phyloP scores from a whole-genome alignment of 2,113 vertebrate genomes.

The Paradoxurus hermaphroditus region DNA sequence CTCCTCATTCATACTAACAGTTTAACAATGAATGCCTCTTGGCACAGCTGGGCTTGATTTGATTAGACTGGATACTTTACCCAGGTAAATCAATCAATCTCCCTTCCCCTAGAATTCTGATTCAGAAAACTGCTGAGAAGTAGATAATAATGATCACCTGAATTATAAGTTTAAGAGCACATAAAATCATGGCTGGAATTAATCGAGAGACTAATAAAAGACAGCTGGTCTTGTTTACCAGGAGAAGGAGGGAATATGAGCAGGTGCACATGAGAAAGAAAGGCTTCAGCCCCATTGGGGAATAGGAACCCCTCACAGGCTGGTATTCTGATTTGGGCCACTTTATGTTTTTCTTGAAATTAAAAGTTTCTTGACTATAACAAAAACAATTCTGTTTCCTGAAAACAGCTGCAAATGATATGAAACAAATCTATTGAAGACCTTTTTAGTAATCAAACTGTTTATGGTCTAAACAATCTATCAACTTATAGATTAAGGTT shows the following conservation, averaged over 20 bases:
- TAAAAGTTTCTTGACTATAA: neutral
- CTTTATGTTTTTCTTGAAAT: neutral
- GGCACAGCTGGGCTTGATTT: neutral
- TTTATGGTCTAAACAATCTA: neutral
- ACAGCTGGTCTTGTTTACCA: neutral
- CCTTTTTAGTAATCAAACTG: neutral
- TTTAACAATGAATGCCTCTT: neutral
- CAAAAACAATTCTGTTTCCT: neutral
- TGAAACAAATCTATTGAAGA: neutral
- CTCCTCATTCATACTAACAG: neutral
- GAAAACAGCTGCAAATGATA: neutral
- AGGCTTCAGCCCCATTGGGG: neutral
- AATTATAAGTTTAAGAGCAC: neutral
- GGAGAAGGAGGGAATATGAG: fast-evolving
- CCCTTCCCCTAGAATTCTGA: neutral
- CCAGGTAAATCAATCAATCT: neutral
- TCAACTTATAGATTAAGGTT: neutral
- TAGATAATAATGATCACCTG: neutral
- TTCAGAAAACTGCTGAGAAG: neutral
- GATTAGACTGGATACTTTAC: neutral
- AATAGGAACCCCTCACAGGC: neutral
- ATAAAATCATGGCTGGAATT: neutral
- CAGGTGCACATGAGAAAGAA: neutral
- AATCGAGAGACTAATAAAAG: neutral
- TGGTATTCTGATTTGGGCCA: neutral